phyloP scores from a whole-genome alignment of 2,888 invertebrate genomes.

The Sarcophaga carnaria region DNA sequence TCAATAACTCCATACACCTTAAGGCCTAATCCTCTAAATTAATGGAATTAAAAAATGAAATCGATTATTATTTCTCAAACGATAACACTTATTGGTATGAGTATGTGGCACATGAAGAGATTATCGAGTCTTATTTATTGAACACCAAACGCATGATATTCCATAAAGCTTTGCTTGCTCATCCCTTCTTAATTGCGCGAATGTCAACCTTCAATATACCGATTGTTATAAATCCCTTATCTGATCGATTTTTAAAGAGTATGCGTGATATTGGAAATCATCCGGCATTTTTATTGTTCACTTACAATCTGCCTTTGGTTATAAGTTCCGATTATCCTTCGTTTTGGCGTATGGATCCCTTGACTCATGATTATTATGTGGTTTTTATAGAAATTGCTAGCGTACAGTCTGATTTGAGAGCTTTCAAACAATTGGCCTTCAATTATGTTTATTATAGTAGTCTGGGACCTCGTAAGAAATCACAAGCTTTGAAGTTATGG shows the following conservation, averaged over 20 bases:
- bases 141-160: conserved; percentile 89
- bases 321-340: conserved; percentile 90
- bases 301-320: conserved; percentile 87
- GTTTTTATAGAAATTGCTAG: conserved; percentile 89
- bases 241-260: conserved; percentile 88
- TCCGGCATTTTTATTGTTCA: conserved; percentile 85
- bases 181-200: conserved; percentile 85
- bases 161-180: conserved; percentile 87
- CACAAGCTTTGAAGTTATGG: conserved; percentile 83
- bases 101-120: conserved; percentile 85
- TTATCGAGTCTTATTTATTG: conserved; percentile 89
- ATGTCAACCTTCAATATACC: conserved; percentile 84
- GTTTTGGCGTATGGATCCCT: conserved; percentile 87
- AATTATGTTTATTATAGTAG: conserved; percentile 89
- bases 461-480: conserved; percentile 82
- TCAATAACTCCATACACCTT: conserved; percentile 85
- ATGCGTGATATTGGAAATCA: conserved; percentile 88
- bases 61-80: conserved; percentile 89
- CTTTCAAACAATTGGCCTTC: conserved; percentile 87
- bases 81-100: conserved; percentile 90
- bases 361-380: conserved; percentile 90
- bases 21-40: conserved; percentile 84
- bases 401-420: conserved; percentile 84
- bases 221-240: conserved; percentile 89
- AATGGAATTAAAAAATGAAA: conserved; percentile 79